A percentile compares a stretch with the other conserved stretches of the same genome.
phyloP scores from a whole-genome alignment of 1,140 invertebrate genomes.

The Calephelis virginiensis region DNA sequence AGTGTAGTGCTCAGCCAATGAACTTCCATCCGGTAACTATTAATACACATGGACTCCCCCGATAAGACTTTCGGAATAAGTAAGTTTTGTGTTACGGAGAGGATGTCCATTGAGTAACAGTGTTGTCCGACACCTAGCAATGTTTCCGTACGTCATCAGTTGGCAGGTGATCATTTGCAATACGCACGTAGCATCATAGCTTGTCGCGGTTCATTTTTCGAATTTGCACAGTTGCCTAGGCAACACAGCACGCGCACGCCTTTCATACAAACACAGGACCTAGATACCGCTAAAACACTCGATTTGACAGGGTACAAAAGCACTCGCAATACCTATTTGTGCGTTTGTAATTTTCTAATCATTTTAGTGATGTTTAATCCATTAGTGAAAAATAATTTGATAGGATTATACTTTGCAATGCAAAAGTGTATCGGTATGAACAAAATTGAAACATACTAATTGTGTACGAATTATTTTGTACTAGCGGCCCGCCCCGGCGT shows the following conservation, averaged over 20 bases:
- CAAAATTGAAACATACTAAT: too few species aligned
- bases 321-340: not conserved
- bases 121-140: slow-evolving; percentile 47
- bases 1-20: slow-evolving; percentile 50
- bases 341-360: too few species aligned
- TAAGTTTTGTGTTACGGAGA: slow-evolving; percentile 5
- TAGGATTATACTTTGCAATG: too few species aligned
- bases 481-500: too few species aligned
- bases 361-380: too few species aligned
- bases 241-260: slow-evolving; percentile 50
- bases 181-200: slow-evolving; percentile 46
- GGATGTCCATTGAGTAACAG: slow-evolving; percentile 7
- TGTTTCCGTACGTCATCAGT: slow-evolving; percentile 70
- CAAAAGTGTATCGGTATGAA: too few species aligned
- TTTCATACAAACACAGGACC: slow-evolving; percentile 34
- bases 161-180: slow-evolving; percentile 64
- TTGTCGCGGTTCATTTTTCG: slow-evolving; percentile 41
- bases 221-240: slow-evolving; percentile 51
- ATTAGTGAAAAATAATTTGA: too few species aligned
- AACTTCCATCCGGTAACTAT: slow-evolving; percentile 8
- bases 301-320: not conserved
- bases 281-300: slow-evolving; percentile 15
- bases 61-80: slow-evolving; percentile 8
- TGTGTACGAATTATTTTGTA: too few species aligned
- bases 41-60: slow-evolving; percentile 1